Base-by-base conservation (phyloP, 2,797 vertebrate species). In the Pseudochromis fuscus region DNA sequence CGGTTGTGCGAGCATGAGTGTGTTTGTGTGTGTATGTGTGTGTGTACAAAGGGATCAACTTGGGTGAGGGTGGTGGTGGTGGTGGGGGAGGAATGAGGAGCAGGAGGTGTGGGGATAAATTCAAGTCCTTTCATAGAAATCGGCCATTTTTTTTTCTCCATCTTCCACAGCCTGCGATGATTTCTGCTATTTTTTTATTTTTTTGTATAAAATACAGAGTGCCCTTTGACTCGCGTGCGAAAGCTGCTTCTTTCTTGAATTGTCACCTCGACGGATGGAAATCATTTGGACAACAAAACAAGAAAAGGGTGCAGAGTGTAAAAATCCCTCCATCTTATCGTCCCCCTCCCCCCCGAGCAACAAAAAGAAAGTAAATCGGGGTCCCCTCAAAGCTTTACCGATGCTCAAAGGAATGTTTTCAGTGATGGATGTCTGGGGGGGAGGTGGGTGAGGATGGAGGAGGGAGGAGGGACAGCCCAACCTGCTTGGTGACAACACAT, bases 91-190 rank as follows among this genome's bases (percentile, higher is more conserved):
- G 74, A 77, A 52, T 72, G 72, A 62, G 59, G 72, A 79, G 61
- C 58, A 73, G 72, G 79, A 80, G 76, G 60, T 83, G 82, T 75
- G 57, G 77, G 75, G 77, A 77, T 84, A 81, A 90, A 90, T 92
- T 92, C 88, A 92, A 92, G 92, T 97, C 94, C 94, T 95, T 96
- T 90, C 84, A 91, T 94, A 94, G 93, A 95, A 95, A 95, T 95
- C 94, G 92, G 95, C 95, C 91, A 92, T 94, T 63, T 31, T 61
- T 50, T 67, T 82, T 90, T 88, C 75, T 66, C 28, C 59, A 53
- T 72, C 71, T 94, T 91, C 93, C 92, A 89, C 90, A 93, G 94
- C 94, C 94, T 93, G 91, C 94, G 93, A 94, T 95, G 94, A 95
- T 93, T 95, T 94, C 92, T 75, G 76, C 80, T 28, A 67, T 93